These are phyloP conservation scores for Prenolepis imparis DNA, from an alignment of 2,888 invertebrate genomes.

Conservation along the genomic window DNA sequence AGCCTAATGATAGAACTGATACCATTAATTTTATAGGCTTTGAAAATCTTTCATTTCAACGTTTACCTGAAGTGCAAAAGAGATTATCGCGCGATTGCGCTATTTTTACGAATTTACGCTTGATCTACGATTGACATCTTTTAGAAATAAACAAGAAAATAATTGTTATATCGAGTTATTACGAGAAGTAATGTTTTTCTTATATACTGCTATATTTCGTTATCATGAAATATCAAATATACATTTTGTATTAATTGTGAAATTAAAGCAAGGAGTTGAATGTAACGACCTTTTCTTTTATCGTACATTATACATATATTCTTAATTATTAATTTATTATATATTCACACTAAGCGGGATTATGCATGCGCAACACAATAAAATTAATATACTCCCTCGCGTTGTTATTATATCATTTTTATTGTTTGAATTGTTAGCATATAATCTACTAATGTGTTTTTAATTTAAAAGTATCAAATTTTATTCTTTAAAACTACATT, in stretches of 20 bases:
- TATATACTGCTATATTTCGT: constrained; percentile 9
- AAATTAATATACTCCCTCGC: neutral
- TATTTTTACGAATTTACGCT: neutral
- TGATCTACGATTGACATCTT: neutral
- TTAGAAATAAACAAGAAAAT: neutral
- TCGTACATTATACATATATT: neutral
- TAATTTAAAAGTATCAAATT: neutral
- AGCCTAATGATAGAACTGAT: neutral
- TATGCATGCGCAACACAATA: constrained; percentile 9
- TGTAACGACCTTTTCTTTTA: constrained; percentile 1
- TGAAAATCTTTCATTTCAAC: constrained; percentile 2
- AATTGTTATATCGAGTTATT: constrained; percentile 4
- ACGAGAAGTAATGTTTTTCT: neutral
- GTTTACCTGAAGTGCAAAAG: constrained; percentile 5
- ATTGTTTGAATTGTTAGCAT: neutral
- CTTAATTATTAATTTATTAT: constrained; percentile 7
- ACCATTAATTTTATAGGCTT: constrained; percentile 18
- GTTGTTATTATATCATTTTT: neutral
- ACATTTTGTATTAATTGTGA: constrained; percentile 14
- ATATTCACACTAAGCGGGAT: constrained; percentile 3
- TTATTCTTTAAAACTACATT: neutral
- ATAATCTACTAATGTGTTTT: neutral
- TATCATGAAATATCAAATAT: neutral
- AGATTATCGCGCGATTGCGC: neutral
- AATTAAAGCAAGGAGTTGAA: constrained; percentile 4